Evolutionary conservation across 1,140 invertebrate species (phyloP), one percentile per base, ranked within the genome.

Genomic region (Drosophila micromelanica): DNA sequence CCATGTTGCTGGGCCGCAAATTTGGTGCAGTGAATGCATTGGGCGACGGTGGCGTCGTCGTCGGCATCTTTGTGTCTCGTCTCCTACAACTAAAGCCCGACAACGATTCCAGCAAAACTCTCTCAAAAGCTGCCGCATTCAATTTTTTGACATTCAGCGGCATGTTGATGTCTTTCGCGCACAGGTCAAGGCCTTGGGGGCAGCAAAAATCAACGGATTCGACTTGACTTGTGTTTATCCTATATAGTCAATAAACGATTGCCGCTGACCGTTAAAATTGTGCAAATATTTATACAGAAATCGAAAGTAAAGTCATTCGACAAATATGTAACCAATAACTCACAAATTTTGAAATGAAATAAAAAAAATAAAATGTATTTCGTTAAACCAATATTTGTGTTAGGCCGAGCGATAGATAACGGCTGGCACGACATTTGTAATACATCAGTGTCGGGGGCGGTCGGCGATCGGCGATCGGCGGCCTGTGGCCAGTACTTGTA

Each of bases 391-490:
- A 86, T 79, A 87, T 89, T 87, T 78, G 51, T 35, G 30, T 30
- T 64, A 48, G 37, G 23, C 35, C 59, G 13, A 9, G 49, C 48
- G 7, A 46, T 30, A 59, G 62, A 59, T 57, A 75, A 59, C 40
- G 56, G 40, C 61, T 43, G 84, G 20, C 37, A 57, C 27, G 42
- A 38, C 43, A 59, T 73, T 49, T 71, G 78, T 82, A 87, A 86
- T 86, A 82, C 74, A 86, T 86, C 81, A 86, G 84, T 86, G 81
- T 86, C 81, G 80, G 32, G 51, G 82, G 78, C 71, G 80, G 81
- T 32, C 45, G 40, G n/a, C 20, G 32, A 35, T 37, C 46, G 17
- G n/a, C 9, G 17, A 8, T 32, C 20, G 12, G 42, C 20, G 17
- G 60, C 17, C 12, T 11, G 37, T 45, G 37, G 48, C 11, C 38